A percentile compares a stretch with the other conserved stretches of the same genome.
Conservation (phyloP, 2,888 invertebrate species). For the Hedya salicella region DNA sequence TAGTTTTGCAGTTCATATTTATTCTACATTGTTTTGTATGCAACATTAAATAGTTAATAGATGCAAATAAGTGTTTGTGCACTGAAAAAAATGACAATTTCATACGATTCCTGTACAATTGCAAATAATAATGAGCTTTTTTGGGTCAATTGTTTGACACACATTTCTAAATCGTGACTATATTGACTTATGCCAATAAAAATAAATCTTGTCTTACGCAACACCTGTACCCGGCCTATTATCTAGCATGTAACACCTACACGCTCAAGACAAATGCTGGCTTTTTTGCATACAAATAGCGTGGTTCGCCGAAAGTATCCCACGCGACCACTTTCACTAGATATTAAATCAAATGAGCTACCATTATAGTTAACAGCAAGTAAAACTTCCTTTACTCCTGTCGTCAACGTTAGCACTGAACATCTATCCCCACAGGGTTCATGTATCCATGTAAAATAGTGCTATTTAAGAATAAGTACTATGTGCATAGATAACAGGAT, state of each 20-base stretch:
- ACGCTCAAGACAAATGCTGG: slow-evolving; percentile 14
- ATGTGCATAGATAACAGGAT: no score
- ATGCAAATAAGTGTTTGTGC: no score
- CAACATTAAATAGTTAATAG: no score
- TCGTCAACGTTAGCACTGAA: no score
- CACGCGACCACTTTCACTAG: slow-evolving; percentile 39
- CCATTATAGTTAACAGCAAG: slow-evolving; percentile 21
- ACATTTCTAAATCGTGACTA: slow-evolving; percentile 2
- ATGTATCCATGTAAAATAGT: no score
- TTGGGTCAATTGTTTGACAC: slow-evolving; percentile 8
- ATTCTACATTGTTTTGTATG: no score
- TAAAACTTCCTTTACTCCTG: slow-evolving; percentile 25
- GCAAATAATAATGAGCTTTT: no score
- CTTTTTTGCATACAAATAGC: slow-evolving; percentile 42
- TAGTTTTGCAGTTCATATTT: no score
- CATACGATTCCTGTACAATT: no score
- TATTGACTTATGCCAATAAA: not conserved
- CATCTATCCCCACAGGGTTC: no score
- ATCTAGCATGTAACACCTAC: slow-evolving; percentile 22
- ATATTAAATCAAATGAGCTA: slow-evolving; percentile 37
- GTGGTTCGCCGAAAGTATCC: slow-evolving; percentile 34
- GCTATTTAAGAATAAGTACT: no score
- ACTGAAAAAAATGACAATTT: no score
- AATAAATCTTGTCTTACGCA: slow-evolving; percentile 33
- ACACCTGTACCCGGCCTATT: slow-evolving; percentile 35